phyloP scores from a whole-genome alignment of 64 coral and sea anemone species.

The Pocillopora verrucosa region DNA sequence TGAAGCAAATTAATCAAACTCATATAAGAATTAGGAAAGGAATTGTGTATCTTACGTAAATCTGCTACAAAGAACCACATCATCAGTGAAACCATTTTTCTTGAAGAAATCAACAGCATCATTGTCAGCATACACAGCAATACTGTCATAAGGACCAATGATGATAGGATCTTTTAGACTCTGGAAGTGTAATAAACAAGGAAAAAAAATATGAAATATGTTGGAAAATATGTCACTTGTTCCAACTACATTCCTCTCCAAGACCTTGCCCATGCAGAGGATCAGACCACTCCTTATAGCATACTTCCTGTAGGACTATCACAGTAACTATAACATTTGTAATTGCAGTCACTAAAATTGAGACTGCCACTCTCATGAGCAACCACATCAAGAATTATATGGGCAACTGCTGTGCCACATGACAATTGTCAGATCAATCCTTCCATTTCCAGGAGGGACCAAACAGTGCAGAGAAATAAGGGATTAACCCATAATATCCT shows the following conservation, averaged over 20 bases:
- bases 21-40: not conserved
- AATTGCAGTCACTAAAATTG: too few relatives aligned
- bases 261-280: not conserved
- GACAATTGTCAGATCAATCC: too few relatives aligned
- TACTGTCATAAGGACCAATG: slow-evolving; percentile 75
- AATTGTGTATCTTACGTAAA: slow-evolving; percentile 53
- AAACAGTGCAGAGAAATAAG: too few relatives aligned
- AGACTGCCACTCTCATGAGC: too few relatives aligned
- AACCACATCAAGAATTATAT: too few relatives aligned
- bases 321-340: too few relatives aligned
- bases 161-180: slow-evolving; percentile 80
- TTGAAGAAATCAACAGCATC: slow-evolving; percentile 87
- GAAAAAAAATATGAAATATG: not conserved
- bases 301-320: too few relatives aligned
- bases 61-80: slow-evolving; percentile 84
- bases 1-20: not conserved
- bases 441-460: too few relatives aligned
- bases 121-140: slow-evolving; percentile 83
- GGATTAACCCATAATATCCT: not conserved
- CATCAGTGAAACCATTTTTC: slow-evolving; percentile 74
- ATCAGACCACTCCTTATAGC: not conserved
- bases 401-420: too few relatives aligned
- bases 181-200: not conserved
- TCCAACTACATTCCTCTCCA: not conserved
- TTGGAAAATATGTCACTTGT: too few relatives aligned